Conservation (phyloP, 2,888 invertebrate genomes). For the Zaprionus bogoriensis region DNA sequence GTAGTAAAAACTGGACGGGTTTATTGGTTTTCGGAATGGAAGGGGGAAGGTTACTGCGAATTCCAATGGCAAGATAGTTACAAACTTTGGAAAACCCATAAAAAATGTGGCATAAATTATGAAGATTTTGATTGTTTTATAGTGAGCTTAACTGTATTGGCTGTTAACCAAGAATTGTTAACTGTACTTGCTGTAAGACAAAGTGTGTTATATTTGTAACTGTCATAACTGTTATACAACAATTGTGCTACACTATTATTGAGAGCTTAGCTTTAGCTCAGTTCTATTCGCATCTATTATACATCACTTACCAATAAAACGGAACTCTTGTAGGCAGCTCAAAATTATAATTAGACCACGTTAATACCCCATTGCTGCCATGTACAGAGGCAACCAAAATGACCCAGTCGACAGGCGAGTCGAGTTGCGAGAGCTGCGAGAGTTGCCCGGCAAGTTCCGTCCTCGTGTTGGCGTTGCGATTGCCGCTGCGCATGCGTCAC, state of each 20-base stretch:
- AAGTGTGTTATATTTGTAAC: too few species aligned
- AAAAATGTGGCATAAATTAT: too few species aligned
- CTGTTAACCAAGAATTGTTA: background rate
- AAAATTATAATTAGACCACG: conserved; percentile 48
- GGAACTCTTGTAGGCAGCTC: conserved; percentile 57
- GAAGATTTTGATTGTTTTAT: background rate
- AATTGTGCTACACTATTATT: too few species aligned
- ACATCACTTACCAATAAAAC: conserved; percentile 6
- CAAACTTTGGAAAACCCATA: too few species aligned
- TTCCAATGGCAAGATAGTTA: too few species aligned
- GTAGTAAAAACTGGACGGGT: too few species aligned
- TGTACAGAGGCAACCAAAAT: conserved; percentile 11
- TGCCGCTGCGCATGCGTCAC: conserved; percentile 54
- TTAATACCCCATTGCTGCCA: conserved; percentile 21
- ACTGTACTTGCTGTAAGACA: too few species aligned
- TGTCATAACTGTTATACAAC: too few species aligned
- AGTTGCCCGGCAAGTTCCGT: conserved; percentile 45
- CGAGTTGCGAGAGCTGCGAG: conserved; percentile 14
- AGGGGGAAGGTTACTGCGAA: too few species aligned
- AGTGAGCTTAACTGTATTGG: background rate
- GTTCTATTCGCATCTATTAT: too few species aligned
- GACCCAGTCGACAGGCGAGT: conserved; percentile 41
- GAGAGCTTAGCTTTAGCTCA: too few species aligned
- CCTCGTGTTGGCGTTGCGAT: conserved; percentile 39
- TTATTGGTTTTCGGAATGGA: too few species aligned